These are phyloP conservation scores for Campylomormyrus numenius DNA, from an alignment of 2,113 vertebrate genomes.

Conservation along the genomic window DNA sequence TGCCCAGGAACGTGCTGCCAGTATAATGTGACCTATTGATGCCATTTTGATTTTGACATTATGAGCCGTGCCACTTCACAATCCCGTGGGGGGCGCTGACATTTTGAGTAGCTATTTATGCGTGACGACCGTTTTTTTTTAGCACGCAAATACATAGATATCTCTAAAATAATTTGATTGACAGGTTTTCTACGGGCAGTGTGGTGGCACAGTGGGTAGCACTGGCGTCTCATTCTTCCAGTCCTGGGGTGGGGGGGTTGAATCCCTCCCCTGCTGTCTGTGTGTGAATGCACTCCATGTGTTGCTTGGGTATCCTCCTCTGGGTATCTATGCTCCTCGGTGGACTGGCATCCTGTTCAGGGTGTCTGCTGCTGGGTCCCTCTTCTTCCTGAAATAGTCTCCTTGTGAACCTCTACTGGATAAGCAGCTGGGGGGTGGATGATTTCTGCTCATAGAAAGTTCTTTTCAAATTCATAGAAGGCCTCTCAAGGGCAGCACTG, in stretches of 20 bases:
- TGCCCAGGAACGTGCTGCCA: not conserved
- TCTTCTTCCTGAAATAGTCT: not conserved
- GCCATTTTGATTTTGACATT: conserved; percentile 12
- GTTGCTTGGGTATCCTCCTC: not conserved
- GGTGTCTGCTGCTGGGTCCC: not conserved
- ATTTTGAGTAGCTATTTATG: not conserved
- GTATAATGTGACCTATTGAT: conserved; percentile 19
- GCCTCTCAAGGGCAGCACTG: not conserved
- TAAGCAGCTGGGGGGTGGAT: not conserved
- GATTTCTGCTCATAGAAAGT: not conserved
- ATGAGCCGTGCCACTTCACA: not conserved
- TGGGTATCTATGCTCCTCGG: not conserved
- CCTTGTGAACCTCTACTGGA: not conserved
- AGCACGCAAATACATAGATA: not conserved
- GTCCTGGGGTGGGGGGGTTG: not conserved
- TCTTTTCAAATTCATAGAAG: not conserved
- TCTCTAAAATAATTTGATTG: not conserved
- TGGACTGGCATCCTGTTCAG: not conserved
- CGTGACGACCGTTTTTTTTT: not conserved
- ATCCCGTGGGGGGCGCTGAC: not conserved
- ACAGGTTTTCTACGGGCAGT: not conserved
- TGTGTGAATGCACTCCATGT: not conserved
- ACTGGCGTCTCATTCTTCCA: not conserved
- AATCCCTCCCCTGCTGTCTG: not conserved
- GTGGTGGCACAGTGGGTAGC: not conserved